Conservation (phyloP, 2,888 invertebrate genomes). For the Plutella xylostella region DNA sequence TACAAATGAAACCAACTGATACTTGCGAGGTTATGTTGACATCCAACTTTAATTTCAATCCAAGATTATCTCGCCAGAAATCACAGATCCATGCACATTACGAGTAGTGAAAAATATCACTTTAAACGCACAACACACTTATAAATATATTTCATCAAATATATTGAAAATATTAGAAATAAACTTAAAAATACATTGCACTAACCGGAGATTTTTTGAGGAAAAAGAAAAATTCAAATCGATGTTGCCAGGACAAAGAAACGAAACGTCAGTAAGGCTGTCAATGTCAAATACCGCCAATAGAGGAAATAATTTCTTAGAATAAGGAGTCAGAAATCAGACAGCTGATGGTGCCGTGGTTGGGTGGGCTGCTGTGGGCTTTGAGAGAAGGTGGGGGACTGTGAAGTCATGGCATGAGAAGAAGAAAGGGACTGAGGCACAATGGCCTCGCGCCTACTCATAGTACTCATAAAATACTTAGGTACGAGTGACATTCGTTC, state of each 20-base stretch:
- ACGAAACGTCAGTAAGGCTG: no score
- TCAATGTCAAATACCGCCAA: neutral
- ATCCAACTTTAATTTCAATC: constrained; percentile 40
- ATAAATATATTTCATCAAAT: constrained; percentile 26
- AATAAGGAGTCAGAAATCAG: no score
- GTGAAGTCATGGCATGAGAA: no score
- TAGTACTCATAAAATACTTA: no score
- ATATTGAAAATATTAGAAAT: constrained; percentile 16
- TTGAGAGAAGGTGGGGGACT: no score
- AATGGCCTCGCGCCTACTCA: no score
- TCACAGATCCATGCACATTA: constrained; percentile 28
- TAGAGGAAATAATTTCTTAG: no score
- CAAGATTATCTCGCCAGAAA: constrained; percentile 29
- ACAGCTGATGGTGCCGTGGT: no score
- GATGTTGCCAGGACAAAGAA: constrained; percentile 35
- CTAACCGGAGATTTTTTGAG: constrained; percentile 51
- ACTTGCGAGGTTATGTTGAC: constrained; percentile 59
- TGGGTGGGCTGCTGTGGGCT: no score
- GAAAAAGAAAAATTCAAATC: constrained; percentile 44
- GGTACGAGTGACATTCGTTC: no score
- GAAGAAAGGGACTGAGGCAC: no score
- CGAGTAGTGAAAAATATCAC: constrained; percentile 18
- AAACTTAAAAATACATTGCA: constrained; percentile 30
- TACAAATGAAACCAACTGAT: constrained; percentile 16
- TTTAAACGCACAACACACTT: constrained; percentile 13